Base-by-base conservation (phyloP, 2,888 invertebrate genomes). In the Nebria salina region DNA sequence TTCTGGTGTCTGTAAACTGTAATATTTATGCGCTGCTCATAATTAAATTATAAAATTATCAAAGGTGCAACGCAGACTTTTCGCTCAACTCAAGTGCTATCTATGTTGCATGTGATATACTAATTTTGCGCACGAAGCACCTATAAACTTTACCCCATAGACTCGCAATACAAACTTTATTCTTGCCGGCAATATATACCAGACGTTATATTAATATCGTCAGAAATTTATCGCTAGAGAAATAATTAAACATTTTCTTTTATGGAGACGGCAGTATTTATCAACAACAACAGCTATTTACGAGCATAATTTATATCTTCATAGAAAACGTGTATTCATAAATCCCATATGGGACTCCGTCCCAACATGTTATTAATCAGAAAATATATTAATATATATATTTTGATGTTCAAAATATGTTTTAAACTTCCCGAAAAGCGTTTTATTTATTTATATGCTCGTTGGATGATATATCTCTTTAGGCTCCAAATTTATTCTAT, bases 31-130 rank as follows among this genome's bases (percentile, higher is more conserved):
- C 72, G 15, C 64, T 26, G 11, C 54, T 77, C 72, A 54, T 77
- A 77, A 77, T 77, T 77, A 70, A 77, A 77, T 77, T 77, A 77
- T 77, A 42, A 77, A 77, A 77, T 77, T 77, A 77, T 72, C 72
- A 43, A 72, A 34, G 72, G 13, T 65, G 72, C 70, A 54, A 54
- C 54, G 54, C 54, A 25, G 11, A 54, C 54, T 54, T 54, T 54
- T 54, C 54, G 54, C 13, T 54, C 54, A 54, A 54, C 54, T 54
- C 54, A 54, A 54, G 54, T 77, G 72, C 72, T 77, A 77, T 65
- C 72, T 77, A 77, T 65, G 54, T 77, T 72, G 77, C 77, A 77
- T 77, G 77, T 77, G 77, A 42, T 77, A 72, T 65, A 77, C 77
- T 72, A 77, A 77, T 77, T 77, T 77, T 54, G 77, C 77, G 70